Evolutionary conservation across 35 echinoderm and acorn worm species (phyloP), one percentile per base, ranked within the genome.

Genomic region (Patiria miniata): DNA sequence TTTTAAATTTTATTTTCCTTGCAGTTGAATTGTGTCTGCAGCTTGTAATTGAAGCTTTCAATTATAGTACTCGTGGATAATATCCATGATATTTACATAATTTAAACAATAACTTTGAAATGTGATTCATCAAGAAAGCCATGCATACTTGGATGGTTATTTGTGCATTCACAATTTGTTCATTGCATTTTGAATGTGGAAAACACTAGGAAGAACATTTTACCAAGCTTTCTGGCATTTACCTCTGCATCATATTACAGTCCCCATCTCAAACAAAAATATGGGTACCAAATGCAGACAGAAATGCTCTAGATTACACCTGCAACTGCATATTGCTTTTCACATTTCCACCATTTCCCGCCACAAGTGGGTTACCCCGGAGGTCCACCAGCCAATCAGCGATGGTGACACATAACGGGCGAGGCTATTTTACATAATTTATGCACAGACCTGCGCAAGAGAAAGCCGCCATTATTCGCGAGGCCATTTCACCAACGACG

Each of bases 361-460:
- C 65, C 65, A 73, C 65, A 26, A 18, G 28, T n/a, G 19, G 1
- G 57, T 18, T 60, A 26, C 19, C 19, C 65, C 8, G 1, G 7
- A 5, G 29, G 65, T 14, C 29, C 65, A 73, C 23, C n/a, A 22
- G 34, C 65, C 65, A 73, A 73, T 73, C 65, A 73, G 65, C 65
- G 29, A 26, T 26, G 65, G 34, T 1, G 30, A 73, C 29, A 73
- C 65, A 34, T 73, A 73, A 26, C 65, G 65, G 65, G 65, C 80
- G 80, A 82, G 80, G 50, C 44, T 52, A 82, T 32, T 82, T 82
- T 82, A 53, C 80, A 82, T 82, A 80, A 80, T 80, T 37, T 42
- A 80, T 80, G 30, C 65, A 73, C 19, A 73, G 2, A 28, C 26
- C 34, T 73, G 65, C 58, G 0, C 22, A 36, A 37, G n/a, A 19